Conservation (phyloP, 64 coral and sea anemone genomes). For the Trachythela sp. region DNA sequence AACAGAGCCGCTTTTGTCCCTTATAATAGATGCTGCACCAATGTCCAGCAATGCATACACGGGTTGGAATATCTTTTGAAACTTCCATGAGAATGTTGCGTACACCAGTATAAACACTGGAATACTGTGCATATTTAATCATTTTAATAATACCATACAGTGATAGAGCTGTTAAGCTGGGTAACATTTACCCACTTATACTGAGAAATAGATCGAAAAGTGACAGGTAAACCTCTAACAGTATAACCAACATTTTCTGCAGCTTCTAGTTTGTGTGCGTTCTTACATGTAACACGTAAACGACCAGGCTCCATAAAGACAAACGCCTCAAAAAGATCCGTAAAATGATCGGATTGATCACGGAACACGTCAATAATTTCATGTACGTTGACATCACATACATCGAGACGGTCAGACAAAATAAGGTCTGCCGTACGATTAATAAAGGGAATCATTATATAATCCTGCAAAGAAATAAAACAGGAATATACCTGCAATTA, state of each 20-base stretch:
- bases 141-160: neutral
- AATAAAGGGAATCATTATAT: neutral
- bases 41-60: neutral
- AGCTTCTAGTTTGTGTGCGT: neutral
- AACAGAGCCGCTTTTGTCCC: too few relatives aligned
- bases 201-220: neutral
- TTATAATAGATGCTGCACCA: neutral
- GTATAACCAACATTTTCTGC: neutral
- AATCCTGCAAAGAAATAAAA: too few relatives aligned
- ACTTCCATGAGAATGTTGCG: neutral
- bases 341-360: too few relatives aligned
- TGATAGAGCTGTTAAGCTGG: neutral
- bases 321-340: neutral
- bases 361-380: neutral
- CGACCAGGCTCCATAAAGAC: neutral
- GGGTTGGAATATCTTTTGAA: neutral
- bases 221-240: neutral
- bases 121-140: neutral
- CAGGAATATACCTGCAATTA: too few relatives aligned
- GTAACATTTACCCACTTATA: neutral
- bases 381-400: neutral
- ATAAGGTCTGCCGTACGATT: neutral
- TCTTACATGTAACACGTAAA: neutral
- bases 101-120: neutral
- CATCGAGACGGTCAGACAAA: neutral